phyloP scores from a whole-genome alignment of 1,140 invertebrate genomes.

The Lepidurus apus region DNA sequence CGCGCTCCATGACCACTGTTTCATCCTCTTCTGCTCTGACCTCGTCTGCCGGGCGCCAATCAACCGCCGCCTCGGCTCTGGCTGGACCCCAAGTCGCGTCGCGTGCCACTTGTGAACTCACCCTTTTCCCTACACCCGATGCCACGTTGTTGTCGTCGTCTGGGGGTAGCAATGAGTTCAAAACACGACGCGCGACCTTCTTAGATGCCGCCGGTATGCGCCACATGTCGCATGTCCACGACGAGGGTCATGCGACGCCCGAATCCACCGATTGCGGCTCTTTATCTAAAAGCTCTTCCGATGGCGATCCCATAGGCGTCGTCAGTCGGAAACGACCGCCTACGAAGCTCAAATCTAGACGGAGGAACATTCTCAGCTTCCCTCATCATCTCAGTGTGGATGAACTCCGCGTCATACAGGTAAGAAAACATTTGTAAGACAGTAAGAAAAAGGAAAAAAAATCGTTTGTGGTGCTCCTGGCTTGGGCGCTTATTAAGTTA shows the following conservation, averaged over 20 bases:
- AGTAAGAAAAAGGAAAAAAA: not conserved
- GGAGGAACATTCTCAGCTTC: slow-evolving; percentile 47
- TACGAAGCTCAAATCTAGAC: slow-evolving; percentile 46
- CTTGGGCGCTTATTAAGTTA: not conserved
- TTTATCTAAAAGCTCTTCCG: slow-evolving; percentile 46
- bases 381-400: slow-evolving; percentile 60
- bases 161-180: not conserved
- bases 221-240: not conserved
- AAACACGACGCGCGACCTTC: slow-evolving; percentile 7
- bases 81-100: slow-evolving; percentile 1
- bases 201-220: not conserved
- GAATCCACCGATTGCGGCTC: slow-evolving; percentile 45
- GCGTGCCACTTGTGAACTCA: slow-evolving; percentile 17
- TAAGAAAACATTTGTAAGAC: slow-evolving; percentile 38
- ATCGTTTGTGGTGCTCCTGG: not conserved
- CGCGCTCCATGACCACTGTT: slow-evolving; percentile 1
- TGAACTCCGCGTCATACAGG: slow-evolving; percentile 58
- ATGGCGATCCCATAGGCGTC: slow-evolving; percentile 42
- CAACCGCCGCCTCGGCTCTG: not conserved
- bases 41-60: slow-evolving; percentile 7
- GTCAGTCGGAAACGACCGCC: slow-evolving; percentile 39
- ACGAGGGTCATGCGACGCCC: slow-evolving; percentile 26
- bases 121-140: not conserved
- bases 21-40: not conserved
- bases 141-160: not conserved